These are phyloP conservation scores for Gambusia holbrooki DNA, from an alignment of 2,113 vertebrate species.

Conservation along the genomic window DNA sequence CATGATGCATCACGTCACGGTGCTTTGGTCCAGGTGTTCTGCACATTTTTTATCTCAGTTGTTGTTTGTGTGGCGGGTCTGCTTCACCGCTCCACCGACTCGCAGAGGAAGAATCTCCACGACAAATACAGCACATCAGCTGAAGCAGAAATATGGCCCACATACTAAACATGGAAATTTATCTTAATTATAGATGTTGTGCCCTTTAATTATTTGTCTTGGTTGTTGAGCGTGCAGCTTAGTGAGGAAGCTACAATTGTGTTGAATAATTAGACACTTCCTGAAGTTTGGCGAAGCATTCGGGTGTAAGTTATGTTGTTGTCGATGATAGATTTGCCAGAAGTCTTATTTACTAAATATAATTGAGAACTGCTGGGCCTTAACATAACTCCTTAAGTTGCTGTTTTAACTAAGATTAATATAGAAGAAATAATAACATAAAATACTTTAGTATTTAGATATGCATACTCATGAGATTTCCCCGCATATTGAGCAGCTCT, in stretches of 20 bases:
- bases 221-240: not conserved
- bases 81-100: not conserved
- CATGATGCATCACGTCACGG: conserved; percentile 2
- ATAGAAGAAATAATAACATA: too few relatives aligned
- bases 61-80: not conserved
- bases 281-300: not conserved
- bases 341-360: not conserved
- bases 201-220: conserved; percentile 10
- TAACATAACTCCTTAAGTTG: not conserved
- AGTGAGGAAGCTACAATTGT: not conserved
- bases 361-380: not conserved
- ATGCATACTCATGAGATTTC: too few relatives aligned
- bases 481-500: too few relatives aligned
- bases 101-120: conserved; percentile 23
- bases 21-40: conserved; percentile 13
- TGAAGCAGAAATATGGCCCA: not conserved
- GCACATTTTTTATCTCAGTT: conserved; percentile 24
- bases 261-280: not conserved
- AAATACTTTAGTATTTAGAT: too few relatives aligned
- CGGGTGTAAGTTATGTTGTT: not conserved
- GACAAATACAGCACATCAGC: not conserved
- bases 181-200: not conserved
- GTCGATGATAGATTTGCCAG: not conserved
- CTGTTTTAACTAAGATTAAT: too few relatives aligned
- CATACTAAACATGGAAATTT: not conserved